Conservation (phyloP, 2,888 invertebrate species). For the Microctonus brassicae region DNA sequence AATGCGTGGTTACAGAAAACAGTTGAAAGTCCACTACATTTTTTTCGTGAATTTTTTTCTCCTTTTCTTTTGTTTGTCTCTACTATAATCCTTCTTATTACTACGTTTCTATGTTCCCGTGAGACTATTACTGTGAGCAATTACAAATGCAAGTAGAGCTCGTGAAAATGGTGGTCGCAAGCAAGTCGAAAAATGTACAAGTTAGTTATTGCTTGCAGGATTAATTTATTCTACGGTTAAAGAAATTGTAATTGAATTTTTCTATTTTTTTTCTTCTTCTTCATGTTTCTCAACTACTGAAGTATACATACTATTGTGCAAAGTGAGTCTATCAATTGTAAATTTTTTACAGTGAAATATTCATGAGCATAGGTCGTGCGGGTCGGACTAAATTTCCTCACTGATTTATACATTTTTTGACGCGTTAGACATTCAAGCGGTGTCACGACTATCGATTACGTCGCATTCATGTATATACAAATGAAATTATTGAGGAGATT, state of each 20-base stretch:
- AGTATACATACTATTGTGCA: background rate
- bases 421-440: background rate
- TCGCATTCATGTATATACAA: background rate
- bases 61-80: background rate
- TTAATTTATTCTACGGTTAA: constrained; percentile 21
- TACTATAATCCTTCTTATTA: constrained; percentile 15
- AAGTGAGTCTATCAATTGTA: background rate
- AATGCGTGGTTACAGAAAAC: no score
- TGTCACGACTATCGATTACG: background rate
- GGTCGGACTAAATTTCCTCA: background rate
- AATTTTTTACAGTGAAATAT: background rate
- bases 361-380: background rate
- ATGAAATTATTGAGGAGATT: background rate
- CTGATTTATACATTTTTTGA: background rate
- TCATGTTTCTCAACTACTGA: background rate
- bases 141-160: constrained; percentile 36
- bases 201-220: constrained; percentile 18
- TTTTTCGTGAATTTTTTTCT: background rate
- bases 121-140: constrained; percentile 38
- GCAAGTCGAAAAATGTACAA: constrained; percentile 3
- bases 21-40: background rate
- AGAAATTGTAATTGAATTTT: constrained; percentile 29
- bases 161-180: constrained; percentile 3
- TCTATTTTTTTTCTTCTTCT: background rate
- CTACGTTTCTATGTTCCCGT: constrained; percentile 9